These are phyloP conservation scores for Pomacea maculata DNA, from an alignment of 1,140 invertebrate genomes.

Conservation along the genomic window DNA sequence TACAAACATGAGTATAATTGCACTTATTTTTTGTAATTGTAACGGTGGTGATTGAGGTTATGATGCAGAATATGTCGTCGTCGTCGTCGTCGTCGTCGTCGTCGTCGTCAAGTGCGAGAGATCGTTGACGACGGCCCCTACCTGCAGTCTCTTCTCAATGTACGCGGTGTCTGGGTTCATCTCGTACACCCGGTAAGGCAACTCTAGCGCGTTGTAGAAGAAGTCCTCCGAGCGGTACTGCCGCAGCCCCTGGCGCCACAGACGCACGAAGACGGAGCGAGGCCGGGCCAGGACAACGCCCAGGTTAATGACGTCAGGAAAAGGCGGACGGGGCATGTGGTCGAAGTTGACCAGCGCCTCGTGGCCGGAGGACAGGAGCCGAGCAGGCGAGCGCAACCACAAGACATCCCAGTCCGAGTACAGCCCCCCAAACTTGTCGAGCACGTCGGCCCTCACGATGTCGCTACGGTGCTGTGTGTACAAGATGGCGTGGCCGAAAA, in stretches of 20 bases:
- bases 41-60: too few species aligned
- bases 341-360: constrained; percentile 41
- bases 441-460: constrained; percentile 50
- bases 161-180: constrained; percentile 43
- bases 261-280: constrained; percentile 44
- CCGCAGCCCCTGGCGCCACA: constrained; percentile 43
- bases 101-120: too few species aligned
- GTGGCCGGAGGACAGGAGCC: constrained; percentile 39
- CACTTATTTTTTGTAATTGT: too few species aligned
- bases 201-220: constrained; percentile 48
- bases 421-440: constrained; percentile 57
- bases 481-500: constrained; percentile 47
- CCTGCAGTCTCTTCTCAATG: constrained; percentile 43
- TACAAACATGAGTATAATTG: too few species aligned
- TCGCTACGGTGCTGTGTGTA: constrained; percentile 53
- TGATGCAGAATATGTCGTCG: too few species aligned
- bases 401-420: constrained; percentile 59
- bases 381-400: constrained; percentile 44
- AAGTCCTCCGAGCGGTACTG: constrained; percentile 50
- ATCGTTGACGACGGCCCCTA: neutral
- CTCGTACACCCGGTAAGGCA: constrained; percentile 56
- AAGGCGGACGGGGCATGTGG: constrained; percentile 40
- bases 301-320: constrained; percentile 52
- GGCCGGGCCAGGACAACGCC: constrained; percentile 54
- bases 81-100: too few species aligned